Conservation (phyloP, 2,797 vertebrate genomes). For the Hoplostethus mediterraneus region DNA sequence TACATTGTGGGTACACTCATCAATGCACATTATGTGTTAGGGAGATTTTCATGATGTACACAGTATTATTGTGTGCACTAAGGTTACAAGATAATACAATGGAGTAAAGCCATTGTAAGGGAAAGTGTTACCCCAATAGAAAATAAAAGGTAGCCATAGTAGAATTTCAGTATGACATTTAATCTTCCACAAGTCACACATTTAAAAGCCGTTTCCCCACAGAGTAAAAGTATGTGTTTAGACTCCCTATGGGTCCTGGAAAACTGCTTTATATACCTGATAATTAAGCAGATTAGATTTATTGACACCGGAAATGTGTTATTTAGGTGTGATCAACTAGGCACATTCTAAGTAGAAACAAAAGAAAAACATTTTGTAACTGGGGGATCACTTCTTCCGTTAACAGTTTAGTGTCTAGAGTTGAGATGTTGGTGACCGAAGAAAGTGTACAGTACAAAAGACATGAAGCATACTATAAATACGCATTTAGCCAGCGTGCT, state of each 20-base stretch:
- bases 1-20: no score
- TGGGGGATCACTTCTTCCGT: constrained; percentile 16
- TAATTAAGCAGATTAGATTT: constrained; percentile 34
- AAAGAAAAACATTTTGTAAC: constrained; percentile 9
- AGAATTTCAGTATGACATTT: constrained; percentile 42
- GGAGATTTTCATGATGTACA: no score
- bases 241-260: constrained; percentile 35
- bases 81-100: no score
- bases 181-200: constrained; percentile 57
- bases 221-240: constrained; percentile 18
- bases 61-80: no score
- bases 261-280: constrained; percentile 32
- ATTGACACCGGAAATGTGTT: constrained; percentile 57
- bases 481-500: constrained; percentile 17
- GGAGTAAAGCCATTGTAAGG: neutral
- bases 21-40: no score
- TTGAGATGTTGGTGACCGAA: constrained; percentile 30
- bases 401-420: constrained; percentile 41
- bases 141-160: constrained; percentile 30
- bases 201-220: constrained; percentile 39
- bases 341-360: constrained; percentile 55
- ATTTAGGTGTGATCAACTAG: constrained; percentile 50
- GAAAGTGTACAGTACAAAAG: constrained; percentile 60
- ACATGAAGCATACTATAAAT: constrained; percentile 41
- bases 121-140: neutral